These are phyloP conservation scores for Sphaerophoria rueppellii DNA, from an alignment of 2,888 invertebrate species.

Conservation along the genomic window DNA sequence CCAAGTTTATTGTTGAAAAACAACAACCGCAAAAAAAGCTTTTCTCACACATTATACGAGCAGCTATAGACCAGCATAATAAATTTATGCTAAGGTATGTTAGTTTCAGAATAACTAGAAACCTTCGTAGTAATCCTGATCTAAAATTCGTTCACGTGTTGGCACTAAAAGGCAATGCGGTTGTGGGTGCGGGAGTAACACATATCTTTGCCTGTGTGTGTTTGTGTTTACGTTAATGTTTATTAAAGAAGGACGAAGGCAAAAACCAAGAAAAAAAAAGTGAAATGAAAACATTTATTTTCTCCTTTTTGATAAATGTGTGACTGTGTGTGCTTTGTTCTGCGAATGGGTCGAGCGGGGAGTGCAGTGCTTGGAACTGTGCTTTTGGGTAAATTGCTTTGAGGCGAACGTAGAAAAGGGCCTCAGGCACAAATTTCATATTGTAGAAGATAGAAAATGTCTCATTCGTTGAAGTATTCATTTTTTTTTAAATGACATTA, in stretches of 20 bases:
- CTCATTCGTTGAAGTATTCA: constrained; percentile 3
- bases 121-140: constrained; percentile 28
- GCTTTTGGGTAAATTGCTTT: constrained; percentile 45
- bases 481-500: constrained; percentile 25
- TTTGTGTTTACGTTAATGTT: background rate
- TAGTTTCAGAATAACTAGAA: too few species aligned
- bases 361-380: background rate
- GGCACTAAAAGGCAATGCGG: constrained; percentile 10
- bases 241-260: background rate
- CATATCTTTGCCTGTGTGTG: background rate
- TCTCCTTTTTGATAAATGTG: constrained; percentile 12
- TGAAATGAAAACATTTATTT: constrained; percentile 22
- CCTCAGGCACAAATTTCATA: background rate
- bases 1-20: too few species aligned
- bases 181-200: background rate
- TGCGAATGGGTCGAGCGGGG: background rate
- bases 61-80: too few species aligned
- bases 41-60: too few species aligned
- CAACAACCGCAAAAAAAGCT: too few species aligned
- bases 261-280: background rate
- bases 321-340: constrained; percentile 15
- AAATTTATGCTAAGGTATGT: too few species aligned
- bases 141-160: constrained; percentile 28
- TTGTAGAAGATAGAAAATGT: background rate
- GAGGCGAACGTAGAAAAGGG: constrained; percentile 28